These are phyloP conservation scores for Trachelipus rathkii DNA, from an alignment of 1,140 invertebrate genomes.

Conservation along the genomic window DNA sequence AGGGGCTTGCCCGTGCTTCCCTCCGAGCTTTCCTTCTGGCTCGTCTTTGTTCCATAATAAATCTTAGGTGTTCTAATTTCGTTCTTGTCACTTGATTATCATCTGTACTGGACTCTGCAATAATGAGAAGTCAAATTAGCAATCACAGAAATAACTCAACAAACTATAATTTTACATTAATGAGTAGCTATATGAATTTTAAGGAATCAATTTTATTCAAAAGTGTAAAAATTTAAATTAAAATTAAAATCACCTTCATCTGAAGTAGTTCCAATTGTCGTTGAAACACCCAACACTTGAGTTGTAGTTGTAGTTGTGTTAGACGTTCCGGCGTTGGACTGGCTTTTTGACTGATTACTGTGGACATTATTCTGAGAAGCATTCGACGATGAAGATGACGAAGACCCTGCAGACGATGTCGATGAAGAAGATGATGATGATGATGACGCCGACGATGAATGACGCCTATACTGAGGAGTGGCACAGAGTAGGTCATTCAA, in stretches of 20 bases:
- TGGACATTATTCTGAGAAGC: neutral
- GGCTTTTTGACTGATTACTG: slow-evolving; percentile 8
- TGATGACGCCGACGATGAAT: slow-evolving; percentile 68
- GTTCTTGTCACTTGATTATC: slow-evolving; percentile 75
- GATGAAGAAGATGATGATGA: slow-evolving; percentile 19
- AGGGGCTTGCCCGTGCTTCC: slow-evolving; percentile 65
- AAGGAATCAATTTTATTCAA: no score
- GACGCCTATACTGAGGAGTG: slow-evolving; percentile 59
- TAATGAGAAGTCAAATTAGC: neutral
- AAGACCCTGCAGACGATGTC: neutral
- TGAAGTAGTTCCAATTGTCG: neutral
- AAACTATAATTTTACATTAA: no score
- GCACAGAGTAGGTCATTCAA: slow-evolving; percentile 87
- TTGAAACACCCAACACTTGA: neutral
- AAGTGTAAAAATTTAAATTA: no score
- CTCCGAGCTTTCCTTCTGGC: slow-evolving; percentile 73
- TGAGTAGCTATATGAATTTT: no score
- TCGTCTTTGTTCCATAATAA: slow-evolving; percentile 81
- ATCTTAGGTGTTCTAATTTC: slow-evolving; percentile 76
- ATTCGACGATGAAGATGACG: slow-evolving; percentile 17
- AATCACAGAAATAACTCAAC: no score
- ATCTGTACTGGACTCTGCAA: slow-evolving; percentile 44
- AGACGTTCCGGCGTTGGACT: no score
- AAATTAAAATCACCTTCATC: neutral
- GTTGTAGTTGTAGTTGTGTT: slow-evolving; percentile 2